Percentiles rank a stretch among this genome's conserved stretches.
phyloP scores from a whole-genome alignment of 1,140 invertebrate species.

The Tetramorium alpestre region DNA sequence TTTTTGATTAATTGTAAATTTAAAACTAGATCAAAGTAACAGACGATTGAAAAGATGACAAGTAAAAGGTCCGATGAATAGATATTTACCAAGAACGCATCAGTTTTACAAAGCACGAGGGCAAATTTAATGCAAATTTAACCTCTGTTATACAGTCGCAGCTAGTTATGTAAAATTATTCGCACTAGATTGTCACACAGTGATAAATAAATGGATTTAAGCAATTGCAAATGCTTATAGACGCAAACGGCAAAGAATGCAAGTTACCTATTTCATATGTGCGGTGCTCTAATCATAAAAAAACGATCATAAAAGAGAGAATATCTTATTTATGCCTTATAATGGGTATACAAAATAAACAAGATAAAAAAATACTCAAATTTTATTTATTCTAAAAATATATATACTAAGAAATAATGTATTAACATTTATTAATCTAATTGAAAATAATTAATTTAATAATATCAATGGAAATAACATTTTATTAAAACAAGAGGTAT shows the following conservation, averaged over 20 bases:
- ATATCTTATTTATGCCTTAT: not conserved
- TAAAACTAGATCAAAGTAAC: not conserved
- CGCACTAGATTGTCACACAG: not conserved
- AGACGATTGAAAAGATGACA: not conserved
- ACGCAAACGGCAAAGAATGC: not conserved
- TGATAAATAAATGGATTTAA: conserved; percentile 28
- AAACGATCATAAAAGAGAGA: not conserved
- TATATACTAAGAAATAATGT: too few relatives aligned
- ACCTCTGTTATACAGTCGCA: not conserved
- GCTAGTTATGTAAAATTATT: conserved; percentile 40
- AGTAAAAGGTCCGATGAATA: not conserved
- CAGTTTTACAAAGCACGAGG: conserved; percentile 6
- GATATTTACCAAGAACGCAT: conserved; percentile 13
- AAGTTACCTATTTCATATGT: not conserved
- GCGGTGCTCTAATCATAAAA: not conserved
- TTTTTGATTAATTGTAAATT: not conserved
- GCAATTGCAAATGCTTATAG: conserved; percentile 1
- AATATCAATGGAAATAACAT: too few relatives aligned
- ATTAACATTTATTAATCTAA: too few relatives aligned
- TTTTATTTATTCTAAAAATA: not conserved
- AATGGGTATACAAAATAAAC: too few relatives aligned
- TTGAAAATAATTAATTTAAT: too few relatives aligned
- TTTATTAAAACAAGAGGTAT: too few relatives aligned
- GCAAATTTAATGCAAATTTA: conserved; percentile 18
- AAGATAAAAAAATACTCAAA: not conserved